Evolutionary conservation across 2,113 vertebrate genomes (phyloP), one percentile per base, ranked within the genome.

Genomic region (Eurypyga helias): DNA sequence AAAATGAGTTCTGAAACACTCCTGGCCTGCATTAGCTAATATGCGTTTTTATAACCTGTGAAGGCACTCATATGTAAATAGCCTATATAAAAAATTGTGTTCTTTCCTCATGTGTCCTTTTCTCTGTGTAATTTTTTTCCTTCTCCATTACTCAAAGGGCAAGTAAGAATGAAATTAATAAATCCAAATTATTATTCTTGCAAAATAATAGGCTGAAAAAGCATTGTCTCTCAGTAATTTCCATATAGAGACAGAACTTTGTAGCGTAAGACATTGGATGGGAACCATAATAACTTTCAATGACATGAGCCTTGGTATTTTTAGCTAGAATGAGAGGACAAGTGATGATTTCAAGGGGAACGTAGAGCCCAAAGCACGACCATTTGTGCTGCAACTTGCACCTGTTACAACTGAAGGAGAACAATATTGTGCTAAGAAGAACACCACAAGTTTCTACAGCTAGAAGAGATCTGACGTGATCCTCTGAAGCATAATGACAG

Each of bases 201-300:
- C 69, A 94, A 94, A 94, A 78, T 84, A 95, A 84, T 10, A 89
- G 69, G 69, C 81, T 87, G 69, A 70, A 91, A 94, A 78, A 71
- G 57, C 49, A 73, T 77, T 83, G 64, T 84, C 38, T 94, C 67
- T 36, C 61, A 49, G 72, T 66, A 62, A 81, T 94, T 91, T 84
- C 73, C 78, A 91, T 78, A 83, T 6, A 70, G 69, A 81, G 46
- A 78, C 41, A 57, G 67, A 95, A 93, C 11, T 69, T 65, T 3
- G 8, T 34, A 43, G 60, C 16, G 7, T 84, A 93, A 91, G 69
- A 89, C 89, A 95, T 14, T 41, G 36, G 28, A 89, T 36, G 38
- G 69, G 41, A 78, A 78, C 46, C 17, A 6, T 29, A 88, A 67
- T 43, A 93, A 94, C 28, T 78, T 95, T 58, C 41, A 66, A 65